Conservation (phyloP, 1,140 invertebrate genomes). For the Wiebesia pumilae region DNA sequence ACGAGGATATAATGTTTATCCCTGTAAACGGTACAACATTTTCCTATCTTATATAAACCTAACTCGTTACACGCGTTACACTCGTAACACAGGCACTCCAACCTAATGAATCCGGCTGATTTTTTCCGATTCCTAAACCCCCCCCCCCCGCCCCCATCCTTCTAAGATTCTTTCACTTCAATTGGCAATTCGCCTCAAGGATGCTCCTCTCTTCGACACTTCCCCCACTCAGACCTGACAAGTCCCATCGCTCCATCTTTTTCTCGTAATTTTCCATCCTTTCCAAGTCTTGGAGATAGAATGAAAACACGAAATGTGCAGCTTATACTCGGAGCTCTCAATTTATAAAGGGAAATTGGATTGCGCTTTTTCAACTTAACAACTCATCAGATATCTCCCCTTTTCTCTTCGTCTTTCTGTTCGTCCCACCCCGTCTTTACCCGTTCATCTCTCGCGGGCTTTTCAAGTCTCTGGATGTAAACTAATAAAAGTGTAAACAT, state of each 20-base stretch:
- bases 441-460: not conserved
- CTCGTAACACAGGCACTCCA: not conserved
- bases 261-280: constrained; percentile 34
- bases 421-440: not conserved
- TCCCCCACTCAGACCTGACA: not conserved
- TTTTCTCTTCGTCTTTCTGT: not conserved
- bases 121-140: constrained; percentile 40
- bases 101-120: constrained; percentile 42
- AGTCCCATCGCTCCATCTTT: not conserved
- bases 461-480: constrained; percentile 12
- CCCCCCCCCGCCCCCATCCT: too few species aligned
- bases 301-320: constrained; percentile 25
- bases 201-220: not conserved
- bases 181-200: constrained; percentile 14
- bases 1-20: constrained; percentile 9
- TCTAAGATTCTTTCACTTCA: constrained; percentile 21
- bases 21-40: not conserved
- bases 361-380: constrained; percentile 44
- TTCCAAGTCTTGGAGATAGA: not conserved
- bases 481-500: constrained; percentile 47
- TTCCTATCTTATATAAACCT: constrained; percentile 27
- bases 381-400: constrained; percentile 38
- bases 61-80: constrained; percentile 27
- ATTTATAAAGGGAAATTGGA: constrained; percentile 50
- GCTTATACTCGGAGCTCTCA: constrained; percentile 39